A percentile compares a stretch with the other conserved stretches of the same genome.
Conservation (phyloP, 2,888 invertebrate genomes). For the Troilus luridus region DNA sequence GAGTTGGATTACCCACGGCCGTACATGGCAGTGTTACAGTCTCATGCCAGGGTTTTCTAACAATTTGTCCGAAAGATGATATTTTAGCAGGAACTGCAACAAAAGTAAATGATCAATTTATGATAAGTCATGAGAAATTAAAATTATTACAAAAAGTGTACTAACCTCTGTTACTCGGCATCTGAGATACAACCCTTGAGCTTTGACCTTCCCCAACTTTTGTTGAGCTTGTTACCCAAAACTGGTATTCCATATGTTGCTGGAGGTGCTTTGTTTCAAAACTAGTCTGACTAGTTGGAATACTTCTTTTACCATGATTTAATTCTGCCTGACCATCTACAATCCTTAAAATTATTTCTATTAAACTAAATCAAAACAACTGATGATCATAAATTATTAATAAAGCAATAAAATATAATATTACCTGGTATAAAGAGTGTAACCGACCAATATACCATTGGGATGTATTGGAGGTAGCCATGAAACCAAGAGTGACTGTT, state of each 20-base stretch:
- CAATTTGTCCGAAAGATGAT: constrained; percentile 78
- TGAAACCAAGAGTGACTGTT: constrained; percentile 81
- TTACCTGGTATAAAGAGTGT: constrained; percentile 78
- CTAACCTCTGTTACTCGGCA: constrained; percentile 75
- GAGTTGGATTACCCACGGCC: constrained; percentile 75
- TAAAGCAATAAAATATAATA: neutral
- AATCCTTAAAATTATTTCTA: constrained; percentile 69
- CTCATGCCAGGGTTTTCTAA: constrained; percentile 79
- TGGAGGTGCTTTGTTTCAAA: constrained; percentile 80
- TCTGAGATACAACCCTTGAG: constrained; percentile 78
- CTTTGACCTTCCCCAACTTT: constrained; percentile 84
- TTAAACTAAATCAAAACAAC: neutral
- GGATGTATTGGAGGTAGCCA: constrained; percentile 83
- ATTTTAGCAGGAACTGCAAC: constrained; percentile 77
- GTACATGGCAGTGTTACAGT: constrained; percentile 77
- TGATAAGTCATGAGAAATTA: neutral
- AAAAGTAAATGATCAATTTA: neutral
- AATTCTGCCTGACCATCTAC: constrained; percentile 79
- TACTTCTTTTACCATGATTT: constrained; percentile 78
- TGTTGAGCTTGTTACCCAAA: constrained; percentile 85
- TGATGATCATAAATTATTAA: neutral
- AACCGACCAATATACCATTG: constrained; percentile 84
- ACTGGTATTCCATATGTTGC: constrained; percentile 81
- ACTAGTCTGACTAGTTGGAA: constrained; percentile 76
- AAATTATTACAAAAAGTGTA: neutral